phyloP scores from a whole-genome alignment of 2,888 invertebrate species.

The Sipha maydis region DNA sequence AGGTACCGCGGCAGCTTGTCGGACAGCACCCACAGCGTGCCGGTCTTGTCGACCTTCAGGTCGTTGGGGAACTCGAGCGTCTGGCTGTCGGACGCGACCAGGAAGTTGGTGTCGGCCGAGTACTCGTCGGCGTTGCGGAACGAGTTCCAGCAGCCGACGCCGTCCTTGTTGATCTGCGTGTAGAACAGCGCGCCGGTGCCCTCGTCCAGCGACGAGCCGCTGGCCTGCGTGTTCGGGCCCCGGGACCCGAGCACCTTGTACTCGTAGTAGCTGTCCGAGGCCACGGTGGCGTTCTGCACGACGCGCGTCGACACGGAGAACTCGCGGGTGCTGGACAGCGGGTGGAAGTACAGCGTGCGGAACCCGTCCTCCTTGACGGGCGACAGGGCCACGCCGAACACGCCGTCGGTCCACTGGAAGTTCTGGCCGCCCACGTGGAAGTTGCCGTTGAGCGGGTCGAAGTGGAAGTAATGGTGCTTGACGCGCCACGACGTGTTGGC shows the following conservation, averaged over 20 bases:
- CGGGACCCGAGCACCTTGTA: constrained; percentile 81
- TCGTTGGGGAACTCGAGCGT: constrained; percentile 84
- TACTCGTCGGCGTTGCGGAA: constrained; percentile 72
- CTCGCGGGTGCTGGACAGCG: constrained; percentile 84
- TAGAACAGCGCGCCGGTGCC: constrained; percentile 79
- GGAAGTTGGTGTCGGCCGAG: constrained; percentile 72
- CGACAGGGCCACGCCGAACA: constrained; percentile 80
- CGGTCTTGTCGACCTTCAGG: constrained; percentile 78
- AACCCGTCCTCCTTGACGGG: constrained; percentile 69
- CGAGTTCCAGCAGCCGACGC: constrained; percentile 84
- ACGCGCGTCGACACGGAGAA: constrained; percentile 80
- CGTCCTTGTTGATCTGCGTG: constrained; percentile 80
- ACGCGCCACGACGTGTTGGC: constrained; percentile 82
- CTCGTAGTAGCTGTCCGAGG: constrained; percentile 77
- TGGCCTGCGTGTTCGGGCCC: constrained; percentile 78
- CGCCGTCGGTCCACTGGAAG: constrained; percentile 86
- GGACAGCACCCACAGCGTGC: constrained; percentile 80
- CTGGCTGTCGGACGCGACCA: constrained; percentile 73
- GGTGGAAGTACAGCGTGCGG: constrained; percentile 79
- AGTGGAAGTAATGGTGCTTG: constrained; percentile 79
- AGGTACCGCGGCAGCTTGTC: constrained; percentile 81
- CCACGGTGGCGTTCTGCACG: constrained; percentile 77
- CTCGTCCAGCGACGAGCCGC: constrained; percentile 78
- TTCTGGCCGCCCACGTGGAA: constrained; percentile 81
- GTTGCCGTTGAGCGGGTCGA: constrained; percentile 79